These are phyloP conservation scores for Enteromius trimaculatus DNA, from an alignment of 2,797 vertebrate species.

Conservation along the genomic window DNA sequence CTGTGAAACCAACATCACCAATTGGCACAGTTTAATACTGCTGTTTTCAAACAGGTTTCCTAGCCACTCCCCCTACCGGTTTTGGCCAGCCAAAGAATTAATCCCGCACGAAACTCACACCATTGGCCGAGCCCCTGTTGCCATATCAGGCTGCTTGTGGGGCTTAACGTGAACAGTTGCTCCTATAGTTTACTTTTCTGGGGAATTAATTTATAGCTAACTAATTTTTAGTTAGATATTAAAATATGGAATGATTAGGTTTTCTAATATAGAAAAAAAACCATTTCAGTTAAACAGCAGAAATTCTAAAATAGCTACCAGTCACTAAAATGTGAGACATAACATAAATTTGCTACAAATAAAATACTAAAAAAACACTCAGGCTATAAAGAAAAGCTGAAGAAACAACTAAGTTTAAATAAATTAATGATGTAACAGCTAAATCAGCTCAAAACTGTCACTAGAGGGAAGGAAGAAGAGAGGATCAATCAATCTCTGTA, in stretches of 20 bases:
- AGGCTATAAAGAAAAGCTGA: not conserved
- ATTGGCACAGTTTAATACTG: not conserved
- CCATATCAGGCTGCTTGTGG: not conserved
- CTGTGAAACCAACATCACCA: not conserved
- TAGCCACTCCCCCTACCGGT: not conserved
- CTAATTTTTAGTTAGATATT: not conserved
- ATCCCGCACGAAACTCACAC: not conserved
- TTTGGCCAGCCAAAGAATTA: not conserved
- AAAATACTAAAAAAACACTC: not conserved
- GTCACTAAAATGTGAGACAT: not conserved
- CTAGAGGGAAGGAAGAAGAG: slow-evolving; percentile 7
- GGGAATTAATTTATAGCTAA: no score
- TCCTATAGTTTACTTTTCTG: no score
- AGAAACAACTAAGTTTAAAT: not conserved
- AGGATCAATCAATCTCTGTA: slow-evolving; percentile 38
- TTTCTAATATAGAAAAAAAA: not conserved
- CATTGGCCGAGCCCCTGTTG: not conserved
- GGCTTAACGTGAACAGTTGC: not conserved
- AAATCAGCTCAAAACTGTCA: slow-evolving; percentile 12
- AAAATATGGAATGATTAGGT: not conserved
- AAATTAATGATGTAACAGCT: not conserved
- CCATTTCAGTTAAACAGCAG: not conserved
- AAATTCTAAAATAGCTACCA: not conserved
- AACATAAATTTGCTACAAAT: not conserved
- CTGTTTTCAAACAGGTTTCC: slow-evolving; percentile 6